Evolutionary conservation across 2,797 vertebrate genomes (phyloP).

Genomic region (Dromococcyx pavoninus): DNA sequence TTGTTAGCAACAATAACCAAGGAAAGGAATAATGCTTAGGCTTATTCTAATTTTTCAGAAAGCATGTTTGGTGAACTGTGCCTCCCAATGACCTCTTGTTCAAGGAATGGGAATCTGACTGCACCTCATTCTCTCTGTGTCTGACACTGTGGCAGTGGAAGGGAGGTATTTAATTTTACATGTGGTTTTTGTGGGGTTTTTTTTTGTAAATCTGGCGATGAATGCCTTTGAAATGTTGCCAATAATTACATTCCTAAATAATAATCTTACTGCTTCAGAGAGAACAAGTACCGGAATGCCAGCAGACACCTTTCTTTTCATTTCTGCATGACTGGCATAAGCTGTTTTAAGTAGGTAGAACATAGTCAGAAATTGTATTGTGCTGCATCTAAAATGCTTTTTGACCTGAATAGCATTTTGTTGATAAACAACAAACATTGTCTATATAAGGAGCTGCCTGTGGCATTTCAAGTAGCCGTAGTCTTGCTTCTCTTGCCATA

Average conservation of each 20-base stretch:
- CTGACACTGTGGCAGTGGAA: not conserved
- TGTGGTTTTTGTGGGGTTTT: not conserved
- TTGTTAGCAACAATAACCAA: not conserved
- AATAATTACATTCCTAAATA: conserved; percentile 33
- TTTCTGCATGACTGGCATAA: not conserved
- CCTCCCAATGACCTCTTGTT: not conserved
- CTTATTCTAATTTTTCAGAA: not conserved
- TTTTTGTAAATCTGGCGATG: not conserved
- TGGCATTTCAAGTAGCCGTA: not conserved
- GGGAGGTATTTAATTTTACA: conserved; percentile 26
- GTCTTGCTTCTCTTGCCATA: not conserved
- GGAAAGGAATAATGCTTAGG: not conserved
- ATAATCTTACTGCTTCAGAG: conserved; percentile 20
- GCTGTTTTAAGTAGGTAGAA: not conserved
- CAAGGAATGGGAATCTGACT: not conserved
- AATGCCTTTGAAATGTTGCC: conserved; percentile 20
- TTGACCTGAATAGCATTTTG: not conserved
- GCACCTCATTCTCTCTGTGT: not conserved
- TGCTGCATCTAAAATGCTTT: not conserved
- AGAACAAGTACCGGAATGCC: not conserved
- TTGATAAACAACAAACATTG: not conserved
- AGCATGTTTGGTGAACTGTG: not conserved
- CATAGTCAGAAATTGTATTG: not conserved
- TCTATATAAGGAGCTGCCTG: not conserved
- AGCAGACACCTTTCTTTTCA: not conserved